Percentiles rank a stretch among this genome's conserved stretches.
Conservation (phyloP, 2,113 vertebrate species). For the Melanerpes formicivorus region DNA sequence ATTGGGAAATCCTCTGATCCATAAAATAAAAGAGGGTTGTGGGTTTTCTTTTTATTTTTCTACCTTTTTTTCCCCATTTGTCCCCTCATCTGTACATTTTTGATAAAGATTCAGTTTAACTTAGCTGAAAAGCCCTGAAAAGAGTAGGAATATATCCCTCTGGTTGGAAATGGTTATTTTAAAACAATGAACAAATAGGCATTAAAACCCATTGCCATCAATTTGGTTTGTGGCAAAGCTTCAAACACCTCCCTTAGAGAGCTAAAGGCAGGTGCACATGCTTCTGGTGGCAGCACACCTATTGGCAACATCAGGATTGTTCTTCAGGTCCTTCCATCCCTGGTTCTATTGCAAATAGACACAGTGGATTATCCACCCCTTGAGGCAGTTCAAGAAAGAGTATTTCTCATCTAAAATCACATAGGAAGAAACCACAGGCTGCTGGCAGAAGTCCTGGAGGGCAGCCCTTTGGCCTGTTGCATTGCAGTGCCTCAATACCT, state of each 20-base stretch:
- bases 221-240: background rate
- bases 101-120: background rate
- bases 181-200: background rate
- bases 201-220: background rate
- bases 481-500: background rate
- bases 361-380: background rate
- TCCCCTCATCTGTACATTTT: conserved; percentile 15
- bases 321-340: background rate
- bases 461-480: background rate
- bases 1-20: conserved; percentile 69
- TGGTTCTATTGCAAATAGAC: background rate
- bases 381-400: background rate
- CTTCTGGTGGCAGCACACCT: background rate
- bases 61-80: background rate
- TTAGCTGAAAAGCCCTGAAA: conserved; percentile 3
- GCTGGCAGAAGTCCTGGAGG: background rate
- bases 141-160: conserved; percentile 63
- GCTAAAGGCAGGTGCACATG: rapidly evolving
- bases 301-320: background rate
- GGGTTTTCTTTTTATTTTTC: background rate
- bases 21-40: conserved; percentile 49
- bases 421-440: background rate
- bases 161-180: background rate
- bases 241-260: rapidly evolving
- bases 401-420: background rate